phyloP scores from a whole-genome alignment of 2,113 vertebrate genomes.

The Pongo pygmaeus region DNA sequence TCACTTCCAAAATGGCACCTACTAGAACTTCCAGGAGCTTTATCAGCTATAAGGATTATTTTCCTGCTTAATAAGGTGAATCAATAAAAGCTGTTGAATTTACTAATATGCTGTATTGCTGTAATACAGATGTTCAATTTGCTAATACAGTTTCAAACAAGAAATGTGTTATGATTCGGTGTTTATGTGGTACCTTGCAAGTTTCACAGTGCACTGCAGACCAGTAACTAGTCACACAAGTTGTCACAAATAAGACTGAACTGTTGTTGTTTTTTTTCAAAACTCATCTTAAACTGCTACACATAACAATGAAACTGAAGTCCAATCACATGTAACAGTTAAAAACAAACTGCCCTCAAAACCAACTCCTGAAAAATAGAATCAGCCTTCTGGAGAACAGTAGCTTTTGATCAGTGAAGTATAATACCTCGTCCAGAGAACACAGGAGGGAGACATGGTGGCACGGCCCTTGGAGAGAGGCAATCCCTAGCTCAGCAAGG shows the following conservation, averaged over 20 bases:
- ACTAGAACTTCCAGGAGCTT: not conserved
- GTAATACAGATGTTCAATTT: not conserved
- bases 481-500: not conserved
- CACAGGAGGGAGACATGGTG: not conserved
- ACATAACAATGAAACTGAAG: not conserved
- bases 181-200: not conserved
- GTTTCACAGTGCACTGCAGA: not conserved
- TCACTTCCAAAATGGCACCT: conserved; percentile 31
- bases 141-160: not conserved
- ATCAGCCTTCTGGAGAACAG: not conserved
- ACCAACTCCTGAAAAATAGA: not conserved
- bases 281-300: not conserved
- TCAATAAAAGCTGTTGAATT: not conserved
- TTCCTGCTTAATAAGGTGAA: conserved; percentile 45
- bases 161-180: not conserved
- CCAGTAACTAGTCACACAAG: conserved; percentile 14
- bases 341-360: conserved; percentile 5
- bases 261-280: not conserved
- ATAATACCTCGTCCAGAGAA: not conserved
- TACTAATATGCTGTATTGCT: not conserved
- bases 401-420: not conserved
- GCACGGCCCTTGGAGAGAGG: not conserved
- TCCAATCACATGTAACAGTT: not conserved
- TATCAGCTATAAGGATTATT: not conserved
- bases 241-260: conserved; percentile 5